Base-by-base conservation (phyloP, 1,140 invertebrate genomes). In the Trigoniulus corallinus region DNA sequence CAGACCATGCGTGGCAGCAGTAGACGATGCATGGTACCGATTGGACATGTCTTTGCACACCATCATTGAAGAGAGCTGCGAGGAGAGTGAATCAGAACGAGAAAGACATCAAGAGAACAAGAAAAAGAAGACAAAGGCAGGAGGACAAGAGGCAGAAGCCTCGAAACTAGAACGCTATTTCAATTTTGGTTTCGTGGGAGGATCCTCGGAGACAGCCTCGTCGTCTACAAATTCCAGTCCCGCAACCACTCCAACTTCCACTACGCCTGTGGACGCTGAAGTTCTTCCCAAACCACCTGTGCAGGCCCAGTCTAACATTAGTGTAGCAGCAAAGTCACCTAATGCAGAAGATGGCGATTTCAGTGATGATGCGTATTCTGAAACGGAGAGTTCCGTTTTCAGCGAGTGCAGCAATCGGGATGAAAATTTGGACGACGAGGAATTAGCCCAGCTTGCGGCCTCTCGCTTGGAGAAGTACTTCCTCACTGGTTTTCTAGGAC, bases 101-200 rank as follows among this genome's bases (percentile, higher is more conserved):
- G 62, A 83, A 47, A 42, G 13, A 53, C 22, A 25, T 39, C n/a
- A n/a, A n/a, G n/a, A n/a, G 50, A 45, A 54, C 42, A 39, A 51
- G 47, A 29, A 44, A 50, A n/a, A n/a, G n/a, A 34, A 34, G 15
- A 7, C 23, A 29, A 13, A 34, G 4, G 3, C n/a, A 26, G n/a
- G 13, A 24, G 34, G 13, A 29, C 43, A 10, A 0, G 67, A 41
- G 24, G 51, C 55, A 15, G 63, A 65, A 50, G 77, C 82, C 0
- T 87, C 86, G 0, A 84, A 88, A 58, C 61, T 93, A 50, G 87
- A 92, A 63, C 88, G 88, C 62, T 92, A 93, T 63, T 93, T 89
- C 67, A 87, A 85, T 64, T 88, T 82, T 58, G 82, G 79, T 0
- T 70, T 89, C 26, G 82, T 82, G 4, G 80, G 81, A 61, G 81